Conservation (phyloP, 2,113 vertebrate species). For the Tenebrosternarchus preto region DNA sequence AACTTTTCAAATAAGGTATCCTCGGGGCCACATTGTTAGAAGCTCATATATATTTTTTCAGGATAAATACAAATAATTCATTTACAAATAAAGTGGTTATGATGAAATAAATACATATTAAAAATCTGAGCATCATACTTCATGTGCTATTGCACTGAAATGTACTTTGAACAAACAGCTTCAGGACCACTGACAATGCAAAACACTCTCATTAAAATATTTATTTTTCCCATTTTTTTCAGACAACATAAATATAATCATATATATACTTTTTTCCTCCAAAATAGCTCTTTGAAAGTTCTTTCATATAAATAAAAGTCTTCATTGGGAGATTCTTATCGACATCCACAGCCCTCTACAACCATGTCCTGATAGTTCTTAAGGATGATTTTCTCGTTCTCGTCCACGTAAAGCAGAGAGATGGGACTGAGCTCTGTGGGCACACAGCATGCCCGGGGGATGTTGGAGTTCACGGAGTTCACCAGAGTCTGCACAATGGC, state of each 20-base stretch:
- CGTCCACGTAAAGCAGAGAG: constrained; percentile 97
- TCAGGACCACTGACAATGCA: constrained; percentile 91
- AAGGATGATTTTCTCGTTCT: constrained; percentile 97
- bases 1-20: constrained; percentile 42
- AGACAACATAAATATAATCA: constrained; percentile 98
- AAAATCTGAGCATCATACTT: constrained; percentile 99
- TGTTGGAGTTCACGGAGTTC: constrained; percentile 97
- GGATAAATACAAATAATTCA: constrained; percentile 99
- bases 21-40: constrained; percentile 39
- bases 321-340: constrained; percentile 93
- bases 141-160: constrained; percentile 98
- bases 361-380: constrained; percentile 99
- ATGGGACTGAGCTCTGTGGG: constrained; percentile 98
- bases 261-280: constrained; percentile 78
- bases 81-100: constrained; percentile 99
- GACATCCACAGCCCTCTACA: constrained; percentile 97
- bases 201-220: constrained; percentile 99
- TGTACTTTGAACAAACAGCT: constrained; percentile 98
- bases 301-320: constrained; percentile 98
- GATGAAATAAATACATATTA: constrained; percentile 99
- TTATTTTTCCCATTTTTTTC: constrained; percentile 94
- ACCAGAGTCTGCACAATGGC: constrained; percentile 99
- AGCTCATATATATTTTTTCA: constrained; percentile 79
- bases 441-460: constrained; percentile 97
- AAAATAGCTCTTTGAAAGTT: constrained; percentile 89